Base-by-base conservation (phyloP, 1,140 invertebrate genomes). In the Drosophila nannoptera region DNA sequence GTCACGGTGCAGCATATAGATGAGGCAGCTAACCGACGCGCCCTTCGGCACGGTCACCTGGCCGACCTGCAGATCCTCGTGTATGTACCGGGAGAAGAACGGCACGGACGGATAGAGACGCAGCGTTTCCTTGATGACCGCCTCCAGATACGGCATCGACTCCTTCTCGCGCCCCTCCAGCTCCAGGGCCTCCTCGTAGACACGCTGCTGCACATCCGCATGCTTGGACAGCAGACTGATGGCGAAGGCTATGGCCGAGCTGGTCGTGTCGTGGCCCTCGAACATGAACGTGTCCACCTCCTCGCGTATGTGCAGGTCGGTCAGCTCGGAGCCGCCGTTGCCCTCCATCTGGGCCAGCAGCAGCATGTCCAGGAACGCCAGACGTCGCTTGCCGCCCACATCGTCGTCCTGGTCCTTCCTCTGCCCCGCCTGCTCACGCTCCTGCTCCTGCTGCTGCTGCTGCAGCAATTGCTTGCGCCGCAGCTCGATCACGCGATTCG, bases 201-300 rank as follows among this genome's bases (percentile, higher is more conserved):
- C 78, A 73, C 92, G 93, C 29, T 92, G 88, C 88, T 96, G 95
- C 33, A 92, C 88, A 46, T 92, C 90, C 4, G 90, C 91, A 78
- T 94, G 89, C 76, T 91, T 90, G 3, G 93, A 93, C 0, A 95
- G 69, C n/a, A 93, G 77, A 75, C 92, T 91, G 7, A 95, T 78
- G 1, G 91, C 88, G 87, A 92, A 95, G 43, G 89, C 90, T 9
- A 94, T 87, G 9, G 89, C 91, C 42, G 92, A 91, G 14, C 92
- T 92, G 4, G 94, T 94, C 14, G 95, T 96, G 77, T 96, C 95
- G 78, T 96, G 94, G 0, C 92, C 92, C 86, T 94, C 94, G 90
- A 96, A 95, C 91, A 95, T 94, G 78, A 96, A 96, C 0, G 94
- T 96, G 84, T 96, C 94, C 4, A 96, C 94, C 91, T 96, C 95